These are phyloP conservation scores for Anas georgica DNA, from an alignment of 2,797 vertebrate genomes.

Conservation along the genomic window DNA sequence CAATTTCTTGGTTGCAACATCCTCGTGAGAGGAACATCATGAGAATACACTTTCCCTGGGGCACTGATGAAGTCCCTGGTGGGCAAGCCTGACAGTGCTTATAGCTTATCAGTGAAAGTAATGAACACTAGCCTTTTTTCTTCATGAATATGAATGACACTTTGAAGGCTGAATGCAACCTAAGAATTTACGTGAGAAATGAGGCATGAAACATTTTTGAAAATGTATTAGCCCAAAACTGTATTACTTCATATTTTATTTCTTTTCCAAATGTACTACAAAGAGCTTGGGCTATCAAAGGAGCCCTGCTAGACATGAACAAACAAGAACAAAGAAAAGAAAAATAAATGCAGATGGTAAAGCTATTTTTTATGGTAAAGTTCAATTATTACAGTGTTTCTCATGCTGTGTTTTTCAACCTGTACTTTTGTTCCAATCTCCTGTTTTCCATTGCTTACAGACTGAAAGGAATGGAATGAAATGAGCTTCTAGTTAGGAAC, in stretches of 20 bases:
- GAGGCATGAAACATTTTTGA: conserved; percentile 77
- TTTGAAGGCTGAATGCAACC: conserved; percentile 76
- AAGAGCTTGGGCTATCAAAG: conserved; percentile 55
- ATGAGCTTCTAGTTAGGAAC: not conserved
- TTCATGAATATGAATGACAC: conserved; percentile 78
- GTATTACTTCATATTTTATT: conserved; percentile 73
- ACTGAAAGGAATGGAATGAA: not conserved
- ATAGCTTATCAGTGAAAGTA: conserved; percentile 47
- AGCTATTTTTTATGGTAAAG: conserved; percentile 28
- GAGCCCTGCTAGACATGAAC: conserved; percentile 39
- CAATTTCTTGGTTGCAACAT: not conserved
- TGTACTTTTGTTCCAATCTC: not conserved
- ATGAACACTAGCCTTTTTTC: conserved; percentile 61
- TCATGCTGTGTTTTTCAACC: not conserved
- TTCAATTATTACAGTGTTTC: not conserved
- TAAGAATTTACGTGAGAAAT: conserved; percentile 79
- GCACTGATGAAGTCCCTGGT: not conserved
- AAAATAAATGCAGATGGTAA: conserved; percentile 60
- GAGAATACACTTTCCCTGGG: not conserved
- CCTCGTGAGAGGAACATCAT: not conserved
- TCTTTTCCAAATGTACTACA: conserved; percentile 71
- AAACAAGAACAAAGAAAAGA: conserved; percentile 67
- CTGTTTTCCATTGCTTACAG: not conserved
- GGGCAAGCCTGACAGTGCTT: conserved; percentile 43
- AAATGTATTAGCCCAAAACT: conserved; percentile 77